Conservation (phyloP, 2,797 vertebrate species). For the Sylvia borin region DNA sequence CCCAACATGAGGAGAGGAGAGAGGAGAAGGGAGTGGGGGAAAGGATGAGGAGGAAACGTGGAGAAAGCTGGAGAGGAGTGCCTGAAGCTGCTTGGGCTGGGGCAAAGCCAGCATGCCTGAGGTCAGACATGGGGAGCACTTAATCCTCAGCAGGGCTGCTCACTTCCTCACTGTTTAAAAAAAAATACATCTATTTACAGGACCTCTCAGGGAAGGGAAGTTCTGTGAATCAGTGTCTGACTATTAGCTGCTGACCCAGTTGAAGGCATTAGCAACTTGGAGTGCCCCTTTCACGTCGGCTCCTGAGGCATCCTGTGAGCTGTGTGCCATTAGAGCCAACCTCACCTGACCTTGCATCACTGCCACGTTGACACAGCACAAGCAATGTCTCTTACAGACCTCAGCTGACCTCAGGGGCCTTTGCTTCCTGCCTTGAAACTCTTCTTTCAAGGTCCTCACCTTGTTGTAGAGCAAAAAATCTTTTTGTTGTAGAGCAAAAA, state of each 20-base stretch:
- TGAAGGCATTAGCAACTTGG: neutral
- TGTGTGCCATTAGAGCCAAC: neutral
- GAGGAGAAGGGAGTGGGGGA: neutral
- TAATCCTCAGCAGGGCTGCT: constrained; percentile 18
- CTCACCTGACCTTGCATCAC: neutral
- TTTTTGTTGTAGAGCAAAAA: neutral
- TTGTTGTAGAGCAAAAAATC: neutral
- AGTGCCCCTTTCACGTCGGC: neutral
- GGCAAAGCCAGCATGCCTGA: neutral
- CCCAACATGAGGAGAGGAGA: neutral
- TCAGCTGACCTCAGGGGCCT: neutral
- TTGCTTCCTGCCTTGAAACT: neutral
- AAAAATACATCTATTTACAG: neutral
- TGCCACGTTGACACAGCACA: neutral
- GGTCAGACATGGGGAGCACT: neutral
- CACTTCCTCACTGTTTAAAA: constrained; percentile 15
- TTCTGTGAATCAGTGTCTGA: constrained; percentile 26
- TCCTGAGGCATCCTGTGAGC: neutral
- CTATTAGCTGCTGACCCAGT: neutral
- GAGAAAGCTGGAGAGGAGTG: neutral
- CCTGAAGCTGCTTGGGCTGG: neutral
- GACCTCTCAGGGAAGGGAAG: neutral
- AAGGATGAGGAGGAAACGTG: neutral
- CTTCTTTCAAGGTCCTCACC: neutral
- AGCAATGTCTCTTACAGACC: neutral